Base-by-base conservation (phyloP, 2,113 vertebrate genomes). In the Casuarius casuarius region DNA sequence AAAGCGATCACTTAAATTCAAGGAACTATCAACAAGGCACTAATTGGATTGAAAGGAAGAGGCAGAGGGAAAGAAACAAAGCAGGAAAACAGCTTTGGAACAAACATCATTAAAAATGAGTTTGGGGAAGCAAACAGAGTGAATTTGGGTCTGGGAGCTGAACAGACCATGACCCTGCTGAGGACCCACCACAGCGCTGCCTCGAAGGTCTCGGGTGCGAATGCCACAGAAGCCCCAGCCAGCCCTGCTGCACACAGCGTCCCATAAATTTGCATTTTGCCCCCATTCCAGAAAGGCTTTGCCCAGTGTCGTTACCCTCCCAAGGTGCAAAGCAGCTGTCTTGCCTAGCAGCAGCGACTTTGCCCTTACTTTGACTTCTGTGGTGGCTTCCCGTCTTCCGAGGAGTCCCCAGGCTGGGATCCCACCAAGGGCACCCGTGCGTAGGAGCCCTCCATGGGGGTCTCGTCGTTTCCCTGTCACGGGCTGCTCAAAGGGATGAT, bases 11-110 rank as follows among this genome's bases (percentile, higher is more conserved):
- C 62, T 89, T 83, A 72, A 79, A 65, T 19, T 31, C 78, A 26
- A 80, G 91, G 90, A 95, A 56, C 87, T 26, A 96, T 40, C 96
- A 91, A 21, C 66, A 38, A 87, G 93, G 75, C 93, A 35, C 90
- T 98, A 97, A 98, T 96, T 97, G 97, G 97, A 8, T 20, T 78
- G 94, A 95, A 85, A 87, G 91, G 81, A 84, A 80, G 79, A 3
- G 1, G 49, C 44, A 88, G 83, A 26, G 33, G 38, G 83, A 63
- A 59, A 75, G 82, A 71, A 94, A 81, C 83, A 78, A 86, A 76
- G 92, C 56, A 29, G 65, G 66, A 77, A 94, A 96, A 85, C 77
- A 84, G 82, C 89, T 91, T 76, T 44, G 66, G 74, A 95, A 59
- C 67, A 90, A 96, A 84, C 70, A 84, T 54, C 78, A 13, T 78